Evolutionary conservation across 1,140 invertebrate species (phyloP), one percentile per base, ranked within the genome.

Genomic region (Diploscapter pachys): DNA sequence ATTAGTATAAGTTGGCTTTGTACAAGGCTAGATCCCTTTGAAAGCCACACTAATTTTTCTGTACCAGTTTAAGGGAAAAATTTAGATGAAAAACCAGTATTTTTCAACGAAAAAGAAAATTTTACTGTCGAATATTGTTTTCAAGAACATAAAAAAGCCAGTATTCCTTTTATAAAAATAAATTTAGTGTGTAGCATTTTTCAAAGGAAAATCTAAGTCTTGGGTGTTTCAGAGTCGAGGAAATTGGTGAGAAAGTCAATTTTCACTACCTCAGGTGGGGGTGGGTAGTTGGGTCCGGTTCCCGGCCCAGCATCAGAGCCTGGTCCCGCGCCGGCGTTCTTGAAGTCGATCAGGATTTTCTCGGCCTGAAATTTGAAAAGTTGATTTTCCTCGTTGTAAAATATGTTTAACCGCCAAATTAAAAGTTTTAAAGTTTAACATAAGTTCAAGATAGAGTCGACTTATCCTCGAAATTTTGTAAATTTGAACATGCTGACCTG

Each of bases 331-430:
- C 78, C 86, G 31, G 85, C 76, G 55, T 85, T 84, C 66, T 81
- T 77, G 63, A 89, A 84, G 81, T 95, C 93, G 82, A 95, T 94
- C 62, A 96, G 85, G 79, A 93, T 82, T 51, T 90, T 90, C 87
- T 94, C 92, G 55, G 89, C 88, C 51, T 75, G 65, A 59, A 81
- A 31, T 31, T 31, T 31, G 31, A 31, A 31, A 31, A 31, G 31
- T 31, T 31, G 31, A 31, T 31, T 31, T 31, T 31, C 31, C 31
- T 31, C 31, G 31, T 31, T 31, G 31, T 31, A 31, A 31, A 31
- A 31, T 31, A 31, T 31, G 31, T 31, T 31, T 31, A 31, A 0
- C 31, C 80, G 73, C 31, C 63, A 31, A 48, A 50, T 6, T 48
- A 2, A 5, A 2, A 5, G 51, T 48, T 64, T 5, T 9, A 50